Evolutionary conservation across 2,888 invertebrate genomes (phyloP).

Genomic region (Protophormia terraenovae): DNA sequence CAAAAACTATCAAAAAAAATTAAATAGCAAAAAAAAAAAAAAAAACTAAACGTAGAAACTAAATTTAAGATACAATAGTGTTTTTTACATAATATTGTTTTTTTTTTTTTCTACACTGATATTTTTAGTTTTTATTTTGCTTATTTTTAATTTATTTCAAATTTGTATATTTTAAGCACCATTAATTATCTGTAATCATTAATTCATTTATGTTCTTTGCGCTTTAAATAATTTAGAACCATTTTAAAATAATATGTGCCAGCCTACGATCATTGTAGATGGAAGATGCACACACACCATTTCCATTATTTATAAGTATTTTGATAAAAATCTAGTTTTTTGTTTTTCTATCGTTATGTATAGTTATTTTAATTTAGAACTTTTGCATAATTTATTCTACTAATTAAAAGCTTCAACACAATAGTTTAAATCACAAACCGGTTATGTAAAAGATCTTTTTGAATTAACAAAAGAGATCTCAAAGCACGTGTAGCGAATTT

Average conservation of each 20-base stretch:
- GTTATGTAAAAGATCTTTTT: conserved; percentile 4
- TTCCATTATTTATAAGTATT: neutral
- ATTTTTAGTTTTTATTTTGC: neutral
- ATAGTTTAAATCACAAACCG: neutral
- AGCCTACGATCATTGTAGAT: too few relatives aligned
- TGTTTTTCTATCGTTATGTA: neutral
- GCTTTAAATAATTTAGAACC: neutral
- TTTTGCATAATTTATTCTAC: neutral
- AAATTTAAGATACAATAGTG: neutral
- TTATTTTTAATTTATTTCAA: neutral
- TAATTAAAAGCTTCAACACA: neutral
- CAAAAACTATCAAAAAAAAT: neutral
- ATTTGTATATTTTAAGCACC: neutral
- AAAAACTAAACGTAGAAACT: neutral
- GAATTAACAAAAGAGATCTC: too few relatives aligned
- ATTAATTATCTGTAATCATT: conserved; percentile 1
- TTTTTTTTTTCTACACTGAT: too few relatives aligned
- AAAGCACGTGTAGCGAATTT: too few relatives aligned
- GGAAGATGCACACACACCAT: neutral
- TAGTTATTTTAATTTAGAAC: conserved; percentile 1
- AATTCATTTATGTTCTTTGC: neutral
- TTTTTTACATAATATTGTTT: conserved; percentile 36
- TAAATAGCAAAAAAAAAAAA: neutral
- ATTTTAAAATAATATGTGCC: neutral
- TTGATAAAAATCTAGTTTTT: neutral